Conservation (phyloP, 2,888 invertebrate genomes). For the Dioctria linearis region DNA sequence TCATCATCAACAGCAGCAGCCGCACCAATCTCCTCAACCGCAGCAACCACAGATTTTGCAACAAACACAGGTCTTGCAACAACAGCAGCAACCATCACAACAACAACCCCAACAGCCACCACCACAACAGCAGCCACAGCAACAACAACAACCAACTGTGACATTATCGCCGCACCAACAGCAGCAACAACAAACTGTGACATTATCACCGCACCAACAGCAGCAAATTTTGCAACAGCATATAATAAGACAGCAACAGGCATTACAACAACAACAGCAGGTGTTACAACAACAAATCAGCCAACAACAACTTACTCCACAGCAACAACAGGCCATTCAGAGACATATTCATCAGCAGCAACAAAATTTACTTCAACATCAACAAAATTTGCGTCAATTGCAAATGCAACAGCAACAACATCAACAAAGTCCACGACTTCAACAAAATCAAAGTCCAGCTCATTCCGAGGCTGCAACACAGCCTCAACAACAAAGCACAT, state of each 20-base stretch:
- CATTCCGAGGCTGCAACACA: slow-evolving; percentile 68
- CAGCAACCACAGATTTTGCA: slow-evolving; percentile 73
- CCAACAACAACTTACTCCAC: slow-evolving; percentile 66
- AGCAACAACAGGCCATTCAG: slow-evolving; percentile 70
- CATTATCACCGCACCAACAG: slow-evolving; percentile 64
- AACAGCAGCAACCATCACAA: slow-evolving; percentile 71
- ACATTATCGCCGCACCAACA: slow-evolving; percentile 62
- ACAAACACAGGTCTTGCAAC: slow-evolving; percentile 70
- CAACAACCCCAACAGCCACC: slow-evolving; percentile 63
- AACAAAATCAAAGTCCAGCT: slow-evolving; percentile 69
- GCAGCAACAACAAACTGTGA: slow-evolving; percentile 64
- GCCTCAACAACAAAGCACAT: slow-evolving; percentile 60
- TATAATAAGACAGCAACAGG: slow-evolving; percentile 62
- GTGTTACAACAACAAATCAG: slow-evolving; percentile 63
- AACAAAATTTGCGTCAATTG: slow-evolving; percentile 71
- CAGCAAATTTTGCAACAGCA: slow-evolving; percentile 66
- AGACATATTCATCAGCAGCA: slow-evolving; percentile 76
- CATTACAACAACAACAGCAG: slow-evolving; percentile 63
- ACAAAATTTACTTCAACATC: slow-evolving; percentile 67
- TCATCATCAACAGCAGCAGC: slow-evolving; percentile 74
- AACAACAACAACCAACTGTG: slow-evolving; percentile 59
- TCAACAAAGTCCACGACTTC: slow-evolving; percentile 67
- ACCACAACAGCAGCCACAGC: slow-evolving; percentile 60
- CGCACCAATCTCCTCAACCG: slow-evolving; percentile 75
- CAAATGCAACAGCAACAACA: slow-evolving; percentile 65